Percentiles rank a stretch among this genome's conserved stretches.
These are phyloP conservation scores for Digitonthophagus gazella DNA, from an alignment of 2,888 invertebrate genomes.

Conservation along the genomic window DNA sequence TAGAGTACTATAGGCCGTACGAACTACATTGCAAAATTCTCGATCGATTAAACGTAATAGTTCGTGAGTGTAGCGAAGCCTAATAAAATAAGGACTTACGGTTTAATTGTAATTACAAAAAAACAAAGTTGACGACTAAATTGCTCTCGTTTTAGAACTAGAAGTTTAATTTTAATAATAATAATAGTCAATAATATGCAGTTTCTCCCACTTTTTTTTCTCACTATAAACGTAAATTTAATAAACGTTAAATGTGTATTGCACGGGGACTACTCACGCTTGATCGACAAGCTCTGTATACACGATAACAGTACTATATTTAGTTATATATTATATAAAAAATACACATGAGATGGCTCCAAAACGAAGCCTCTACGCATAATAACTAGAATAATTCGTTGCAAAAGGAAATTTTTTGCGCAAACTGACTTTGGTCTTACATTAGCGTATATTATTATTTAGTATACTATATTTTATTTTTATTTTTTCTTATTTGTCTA, in stretches of 20 bases:
- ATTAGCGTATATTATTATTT: neutral
- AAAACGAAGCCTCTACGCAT: neutral
- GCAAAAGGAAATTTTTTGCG: constrained; percentile 9
- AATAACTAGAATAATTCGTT: constrained; percentile 12
- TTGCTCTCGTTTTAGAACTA: constrained; percentile 15
- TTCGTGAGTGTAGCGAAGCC: constrained; percentile 6
- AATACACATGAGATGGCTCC: neutral
- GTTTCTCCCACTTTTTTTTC: neutral
- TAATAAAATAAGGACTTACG: constrained; percentile 19
- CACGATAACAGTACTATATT: neutral
- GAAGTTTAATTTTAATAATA: constrained; percentile 8
- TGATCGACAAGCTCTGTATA: constrained; percentile 11
- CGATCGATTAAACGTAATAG: constrained; percentile 19
- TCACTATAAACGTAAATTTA: constrained; percentile 6
- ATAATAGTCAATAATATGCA: neutral
- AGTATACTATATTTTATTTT: neutral
- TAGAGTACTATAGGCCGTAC: neutral
- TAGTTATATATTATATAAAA: constrained; percentile 5
- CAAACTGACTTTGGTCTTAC: constrained; percentile 14
- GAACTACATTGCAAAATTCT: neutral
- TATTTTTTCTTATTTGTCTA: neutral
- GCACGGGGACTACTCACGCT: constrained; percentile 13
- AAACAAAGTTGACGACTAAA: constrained; percentile 20
- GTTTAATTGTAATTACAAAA: constrained; percentile 12
- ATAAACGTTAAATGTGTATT: constrained; percentile 6